Evolutionary conservation across 2,797 vertebrate genomes (phyloP), one percentile per base, ranked within the genome.

Genomic region (Characodon lateralis): DNA sequence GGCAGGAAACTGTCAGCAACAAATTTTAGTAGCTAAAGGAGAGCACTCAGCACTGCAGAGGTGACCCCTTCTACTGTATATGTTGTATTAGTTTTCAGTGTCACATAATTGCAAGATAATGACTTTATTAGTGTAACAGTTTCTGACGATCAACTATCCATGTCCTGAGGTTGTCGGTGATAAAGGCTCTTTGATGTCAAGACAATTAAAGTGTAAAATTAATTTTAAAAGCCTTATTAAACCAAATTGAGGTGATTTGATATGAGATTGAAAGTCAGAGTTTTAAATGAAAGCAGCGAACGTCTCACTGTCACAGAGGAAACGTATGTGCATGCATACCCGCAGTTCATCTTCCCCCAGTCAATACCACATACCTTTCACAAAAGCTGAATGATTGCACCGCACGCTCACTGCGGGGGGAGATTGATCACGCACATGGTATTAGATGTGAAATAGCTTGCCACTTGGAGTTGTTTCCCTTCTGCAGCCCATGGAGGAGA

Each of bases 361-460:
- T 93, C 90, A 92, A 94, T 93, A 92, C 87, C 79, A 68, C 86
- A 80, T 88, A 88, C 75, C 92, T 88, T 88, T 89, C 83, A 85
- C 77, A 90, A 88, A 89, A 79, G 81, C 68, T 89, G 90, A 94
- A 87, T 88, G 93, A 93, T 92, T 84, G 88, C 77, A 6, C 53
- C 0, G 50, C 41, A 63, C 48, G 72, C 79, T 83, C 78, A 56
- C 74, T 50, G 83, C 76, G 1, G 85, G 79, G 81, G 85, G 66
- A 89, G 90, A 94, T 89, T 90, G 93, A 94, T 93, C 88, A 83
- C 86, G 73, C 85, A 79, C 83, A 80, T 83, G 90, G 87, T 92
- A 90, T 89, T 91, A 87, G 93, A 92, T 92, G 92, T 93, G 76
- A 91, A 92, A 94, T 89, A 85, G 86, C 86, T 89, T 68, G 75